A percentile compares a stretch with the other conserved stretches of the same genome.
phyloP scores from a whole-genome alignment of 2,888 invertebrate species.

The Aricia artaxerxes region DNA sequence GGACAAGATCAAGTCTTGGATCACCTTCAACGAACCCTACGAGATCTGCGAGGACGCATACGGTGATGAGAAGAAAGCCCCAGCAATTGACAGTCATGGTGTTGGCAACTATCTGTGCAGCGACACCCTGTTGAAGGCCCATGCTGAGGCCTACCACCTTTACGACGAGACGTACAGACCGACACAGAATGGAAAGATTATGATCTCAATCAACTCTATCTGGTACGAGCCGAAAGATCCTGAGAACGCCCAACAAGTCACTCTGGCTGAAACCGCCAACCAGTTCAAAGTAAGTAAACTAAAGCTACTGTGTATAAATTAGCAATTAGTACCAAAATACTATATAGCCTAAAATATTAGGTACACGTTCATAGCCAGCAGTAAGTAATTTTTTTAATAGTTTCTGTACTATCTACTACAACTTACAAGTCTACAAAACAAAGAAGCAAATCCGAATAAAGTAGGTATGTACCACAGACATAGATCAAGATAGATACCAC shows the following conservation, averaged over 20 bases:
- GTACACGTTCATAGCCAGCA: no score
- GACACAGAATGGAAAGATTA: slow-evolving; percentile 76
- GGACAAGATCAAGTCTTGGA: slow-evolving; percentile 82
- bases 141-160: slow-evolving; percentile 83
- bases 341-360: no score
- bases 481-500: no score
- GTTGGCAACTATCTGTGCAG: slow-evolving; percentile 83
- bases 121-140: slow-evolving; percentile 83
- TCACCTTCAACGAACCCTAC: slow-evolving; percentile 85
- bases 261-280: slow-evolving; percentile 73
- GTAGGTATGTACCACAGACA: no score
- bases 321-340: no score
- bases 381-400: no score
- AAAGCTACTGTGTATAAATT: no score
- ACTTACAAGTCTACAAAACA: no score
- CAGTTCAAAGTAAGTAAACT: slow-evolving; percentile 66
- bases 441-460: no score
- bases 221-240: slow-evolving; percentile 76
- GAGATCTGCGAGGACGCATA: slow-evolving; percentile 78
- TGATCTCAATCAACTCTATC: slow-evolving; percentile 78
- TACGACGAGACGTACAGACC: slow-evolving; percentile 82
- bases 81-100: slow-evolving; percentile 78
- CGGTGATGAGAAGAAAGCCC: slow-evolving; percentile 75
- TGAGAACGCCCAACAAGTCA: slow-evolving; percentile 63
- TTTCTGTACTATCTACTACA: no score